Evolutionary conservation across 1,140 invertebrate genomes (phyloP).

Genomic region (Hyles euphorbiae): DNA sequence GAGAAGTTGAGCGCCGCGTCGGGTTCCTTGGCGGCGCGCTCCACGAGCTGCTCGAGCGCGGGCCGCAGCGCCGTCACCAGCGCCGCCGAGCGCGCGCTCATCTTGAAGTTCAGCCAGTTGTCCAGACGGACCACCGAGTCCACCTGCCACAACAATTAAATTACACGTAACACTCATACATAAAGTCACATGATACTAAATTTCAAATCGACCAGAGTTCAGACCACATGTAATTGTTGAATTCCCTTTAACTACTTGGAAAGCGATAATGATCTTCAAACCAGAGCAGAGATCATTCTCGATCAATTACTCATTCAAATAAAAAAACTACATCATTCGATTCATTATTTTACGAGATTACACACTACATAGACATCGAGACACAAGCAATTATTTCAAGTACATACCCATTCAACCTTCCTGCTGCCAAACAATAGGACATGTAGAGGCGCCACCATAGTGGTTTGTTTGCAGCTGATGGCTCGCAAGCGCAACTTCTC

Average conservation of each 20-base stretch:
- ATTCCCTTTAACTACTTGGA: too few species aligned
- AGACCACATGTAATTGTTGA: too few species aligned
- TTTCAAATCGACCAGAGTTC: too few species aligned
- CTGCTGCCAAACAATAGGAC: slow-evolving; percentile 92
- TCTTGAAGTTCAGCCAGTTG: slow-evolving; percentile 95
- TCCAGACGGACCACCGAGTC: slow-evolving; percentile 86
- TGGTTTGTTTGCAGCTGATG: slow-evolving; percentile 98
- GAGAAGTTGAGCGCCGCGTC: slow-evolving; percentile 72
- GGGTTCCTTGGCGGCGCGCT: slow-evolving; percentile 86
- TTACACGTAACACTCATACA: too few species aligned
- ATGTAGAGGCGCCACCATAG: slow-evolving; percentile 97
- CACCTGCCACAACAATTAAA: too few species aligned
- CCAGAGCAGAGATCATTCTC: too few species aligned
- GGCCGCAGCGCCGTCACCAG: slow-evolving; percentile 90
- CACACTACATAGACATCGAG: too few species aligned
- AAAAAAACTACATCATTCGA: too few species aligned
- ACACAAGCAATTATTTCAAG: background rate
- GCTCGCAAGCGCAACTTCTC: slow-evolving; percentile 98
- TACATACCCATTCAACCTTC: slow-evolving; percentile 84
- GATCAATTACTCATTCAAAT: too few species aligned
- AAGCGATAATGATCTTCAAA: too few species aligned
- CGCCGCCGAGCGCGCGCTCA: slow-evolving; percentile 86
- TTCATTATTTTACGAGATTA: too few species aligned
- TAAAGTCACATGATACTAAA: too few species aligned
- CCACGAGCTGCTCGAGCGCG: slow-evolving; percentile 89